Percentiles rank a stretch among this genome's conserved stretches.
Evolutionary conservation across 2,888 invertebrate genomes (phyloP).

Genomic region (Callinectes sapidus): DNA sequence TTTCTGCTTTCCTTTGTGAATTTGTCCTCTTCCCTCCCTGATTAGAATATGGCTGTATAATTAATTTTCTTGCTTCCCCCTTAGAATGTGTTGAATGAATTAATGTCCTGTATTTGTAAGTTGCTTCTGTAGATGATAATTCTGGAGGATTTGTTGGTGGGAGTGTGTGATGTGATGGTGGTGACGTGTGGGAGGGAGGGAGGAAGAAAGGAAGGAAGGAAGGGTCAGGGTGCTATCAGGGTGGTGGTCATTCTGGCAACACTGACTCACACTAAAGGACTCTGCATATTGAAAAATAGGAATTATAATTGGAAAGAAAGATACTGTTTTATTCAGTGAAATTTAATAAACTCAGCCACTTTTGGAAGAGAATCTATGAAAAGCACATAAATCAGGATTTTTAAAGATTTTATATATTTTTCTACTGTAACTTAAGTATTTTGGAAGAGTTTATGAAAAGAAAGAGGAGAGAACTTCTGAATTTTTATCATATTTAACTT

Average conservation of each 20-base stretch:
- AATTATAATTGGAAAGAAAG: no score
- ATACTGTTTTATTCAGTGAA: no score
- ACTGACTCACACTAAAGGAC: not conserved
- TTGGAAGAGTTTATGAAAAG: not conserved
- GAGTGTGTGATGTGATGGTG: not conserved
- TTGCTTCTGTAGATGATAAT: not conserved
- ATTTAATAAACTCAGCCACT: no score
- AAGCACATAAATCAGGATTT: no score
- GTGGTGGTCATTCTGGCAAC: not conserved
- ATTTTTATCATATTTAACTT: not conserved
- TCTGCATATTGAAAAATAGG: not conserved
- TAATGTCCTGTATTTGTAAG: not conserved
- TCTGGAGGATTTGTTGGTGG: not conserved
- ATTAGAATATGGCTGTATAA: not conserved
- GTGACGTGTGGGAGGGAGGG: not conserved
- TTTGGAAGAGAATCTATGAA: no score
- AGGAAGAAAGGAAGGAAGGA: no score
- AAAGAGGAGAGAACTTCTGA: not conserved
- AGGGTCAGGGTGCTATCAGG: not conserved
- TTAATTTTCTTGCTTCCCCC: not conserved
- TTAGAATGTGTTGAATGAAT: not conserved
- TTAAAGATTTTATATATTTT: no score
- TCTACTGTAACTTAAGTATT: no score
- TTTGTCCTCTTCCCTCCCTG: not conserved
- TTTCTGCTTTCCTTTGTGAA: not conserved